These are phyloP conservation scores for Tretioscincus oriximinensis DNA, from an alignment of 2,113 vertebrate species.

Conservation along the genomic window DNA sequence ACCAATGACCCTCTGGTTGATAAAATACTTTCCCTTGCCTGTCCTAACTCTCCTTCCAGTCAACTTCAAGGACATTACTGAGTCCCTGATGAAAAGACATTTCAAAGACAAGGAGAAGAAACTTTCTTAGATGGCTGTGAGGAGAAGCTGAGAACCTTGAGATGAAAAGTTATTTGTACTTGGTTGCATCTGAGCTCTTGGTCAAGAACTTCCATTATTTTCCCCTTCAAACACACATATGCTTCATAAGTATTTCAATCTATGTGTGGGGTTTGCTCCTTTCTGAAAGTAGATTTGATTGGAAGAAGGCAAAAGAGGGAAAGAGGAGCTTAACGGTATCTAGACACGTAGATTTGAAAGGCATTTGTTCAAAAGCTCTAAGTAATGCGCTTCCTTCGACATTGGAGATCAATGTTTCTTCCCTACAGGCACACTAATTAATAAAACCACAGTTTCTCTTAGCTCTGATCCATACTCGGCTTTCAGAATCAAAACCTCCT, in stretches of 20 bases:
- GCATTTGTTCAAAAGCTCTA: slow-evolving; percentile 17
- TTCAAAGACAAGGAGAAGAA: too few species aligned
- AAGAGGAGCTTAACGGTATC: background rate
- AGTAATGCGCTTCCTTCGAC: slow-evolving; percentile 40
- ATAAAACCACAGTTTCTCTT: slow-evolving; percentile 1
- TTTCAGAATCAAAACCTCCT: background rate
- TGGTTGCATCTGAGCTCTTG: background rate
- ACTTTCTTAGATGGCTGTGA: background rate
- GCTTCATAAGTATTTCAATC: rapidly evolving
- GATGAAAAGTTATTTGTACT: too few species aligned
- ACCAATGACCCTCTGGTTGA: too few species aligned
- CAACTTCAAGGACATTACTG: too few species aligned
- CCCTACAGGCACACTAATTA: slow-evolving; percentile 40
- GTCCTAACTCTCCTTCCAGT: too few species aligned
- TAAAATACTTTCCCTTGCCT: too few species aligned
- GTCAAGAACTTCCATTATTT: too few species aligned
- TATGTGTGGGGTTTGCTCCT: background rate
- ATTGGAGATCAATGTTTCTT: slow-evolving; percentile 37
- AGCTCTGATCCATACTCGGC: slow-evolving; percentile 6
- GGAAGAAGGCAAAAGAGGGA: background rate
- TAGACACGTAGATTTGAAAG: slow-evolving; percentile 20
- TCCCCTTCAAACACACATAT: too few species aligned
- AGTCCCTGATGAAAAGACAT: too few species aligned
- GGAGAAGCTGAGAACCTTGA: too few species aligned
- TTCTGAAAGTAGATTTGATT: background rate